Evolutionary conservation across 1,140 invertebrate genomes (phyloP).

Genomic region (Dinothrombium tinctorium): DNA sequence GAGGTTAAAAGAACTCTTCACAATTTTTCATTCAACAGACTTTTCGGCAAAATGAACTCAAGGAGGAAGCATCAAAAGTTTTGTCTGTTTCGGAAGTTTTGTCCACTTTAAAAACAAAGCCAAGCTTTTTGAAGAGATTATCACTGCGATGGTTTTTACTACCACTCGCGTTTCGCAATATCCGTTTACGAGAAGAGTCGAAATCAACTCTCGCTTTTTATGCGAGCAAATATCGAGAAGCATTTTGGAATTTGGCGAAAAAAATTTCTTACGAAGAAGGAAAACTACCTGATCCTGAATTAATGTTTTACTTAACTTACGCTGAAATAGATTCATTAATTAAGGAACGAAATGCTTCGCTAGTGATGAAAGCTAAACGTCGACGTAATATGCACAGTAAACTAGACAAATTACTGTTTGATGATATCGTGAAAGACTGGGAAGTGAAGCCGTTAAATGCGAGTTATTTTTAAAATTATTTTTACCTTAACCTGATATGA

Average conservation of each 20-base stretch:
- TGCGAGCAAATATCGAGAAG: constrained; percentile 33
- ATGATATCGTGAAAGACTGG: constrained; percentile 32
- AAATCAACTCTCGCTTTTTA: constrained; percentile 18
- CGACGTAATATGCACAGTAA: constrained; percentile 30
- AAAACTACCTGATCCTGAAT: constrained; percentile 34
- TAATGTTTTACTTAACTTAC: constrained; percentile 42
- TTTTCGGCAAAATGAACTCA: too few species aligned
- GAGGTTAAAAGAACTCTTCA: too few species aligned
- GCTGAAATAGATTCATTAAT: constrained; percentile 36
- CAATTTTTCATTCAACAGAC: too few species aligned
- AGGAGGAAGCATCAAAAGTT: too few species aligned
- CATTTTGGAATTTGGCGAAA: constrained; percentile 30
- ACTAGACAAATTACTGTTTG: constrained; percentile 34
- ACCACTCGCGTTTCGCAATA: constrained; percentile 30
- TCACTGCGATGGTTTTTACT: too few species aligned
- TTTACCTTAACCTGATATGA: too few species aligned
- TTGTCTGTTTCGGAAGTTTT: too few species aligned
- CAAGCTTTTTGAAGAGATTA: too few species aligned
- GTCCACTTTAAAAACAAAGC: too few species aligned
- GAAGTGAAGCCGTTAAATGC: constrained; percentile 4
- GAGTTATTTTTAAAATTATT: too few species aligned
- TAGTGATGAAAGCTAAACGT: constrained; percentile 37
- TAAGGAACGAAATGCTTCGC: constrained; percentile 25
- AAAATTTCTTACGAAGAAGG: constrained; percentile 31
- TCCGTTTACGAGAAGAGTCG: constrained; percentile 21